These are phyloP conservation scores for Sarcoramphus papa DNA, from an alignment of 2,797 vertebrate genomes.

Conservation along the genomic window DNA sequence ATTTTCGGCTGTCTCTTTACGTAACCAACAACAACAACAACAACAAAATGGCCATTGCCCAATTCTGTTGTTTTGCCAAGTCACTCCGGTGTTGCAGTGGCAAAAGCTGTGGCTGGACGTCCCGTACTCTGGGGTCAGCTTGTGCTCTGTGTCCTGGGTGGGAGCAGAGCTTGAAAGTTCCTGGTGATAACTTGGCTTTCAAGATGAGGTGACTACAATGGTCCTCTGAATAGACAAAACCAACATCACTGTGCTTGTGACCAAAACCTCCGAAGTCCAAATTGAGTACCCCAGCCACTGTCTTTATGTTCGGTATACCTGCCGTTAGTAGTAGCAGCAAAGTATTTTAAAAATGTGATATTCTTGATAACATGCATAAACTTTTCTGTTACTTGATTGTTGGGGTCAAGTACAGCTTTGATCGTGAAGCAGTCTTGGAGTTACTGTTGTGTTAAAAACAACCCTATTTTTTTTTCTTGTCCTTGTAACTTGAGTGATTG, in stretches of 20 bases:
- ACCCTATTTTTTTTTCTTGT: fast-evolving
- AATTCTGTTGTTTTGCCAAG: neutral
- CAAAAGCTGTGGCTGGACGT: neutral
- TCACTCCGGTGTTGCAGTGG: neutral
- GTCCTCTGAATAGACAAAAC: neutral
- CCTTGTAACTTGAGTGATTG: neutral
- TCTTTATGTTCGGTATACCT: neutral
- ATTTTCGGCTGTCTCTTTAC: neutral
- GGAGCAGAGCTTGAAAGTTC: neutral
- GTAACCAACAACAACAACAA: neutral
- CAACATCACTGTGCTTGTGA: neutral
- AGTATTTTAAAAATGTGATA: neutral
- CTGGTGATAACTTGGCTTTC: neutral
- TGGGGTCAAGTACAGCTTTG: neutral
- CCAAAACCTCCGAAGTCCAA: neutral
- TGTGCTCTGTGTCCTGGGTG: neutral
- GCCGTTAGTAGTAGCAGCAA: neutral
- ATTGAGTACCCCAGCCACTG: too few species aligned
- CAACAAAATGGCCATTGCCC: neutral
- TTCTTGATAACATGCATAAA: neutral
- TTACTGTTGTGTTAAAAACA: neutral
- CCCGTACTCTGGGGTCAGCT: neutral
- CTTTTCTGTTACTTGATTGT: neutral
- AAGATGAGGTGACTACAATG: neutral
- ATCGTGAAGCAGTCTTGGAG: neutral